Evolutionary conservation across 2,888 invertebrate species (phyloP), one percentile per base, ranked within the genome.

Genomic region (Biston betularia): DNA sequence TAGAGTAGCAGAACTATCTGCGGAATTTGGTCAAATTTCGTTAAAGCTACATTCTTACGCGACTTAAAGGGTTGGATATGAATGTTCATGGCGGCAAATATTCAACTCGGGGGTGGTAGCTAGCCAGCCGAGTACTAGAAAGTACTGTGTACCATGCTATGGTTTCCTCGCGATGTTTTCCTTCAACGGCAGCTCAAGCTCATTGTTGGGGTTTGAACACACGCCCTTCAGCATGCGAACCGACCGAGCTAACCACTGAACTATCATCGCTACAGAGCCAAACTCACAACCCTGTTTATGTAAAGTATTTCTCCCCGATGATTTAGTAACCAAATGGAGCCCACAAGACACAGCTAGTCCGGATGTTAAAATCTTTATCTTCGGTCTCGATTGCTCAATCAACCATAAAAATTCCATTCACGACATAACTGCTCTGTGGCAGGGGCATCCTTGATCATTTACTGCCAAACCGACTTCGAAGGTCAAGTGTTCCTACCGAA

Each of bases 1-100:
- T 52, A 34, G 35, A n/a, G n/a, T 14, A 35, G 7, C n/a, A 53
- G 63, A 67, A 69, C 63, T 65, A 65, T 70, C 57, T 46, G 34
- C 53, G 48, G 46, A 70, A 69, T 72, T 12, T 38, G 48, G 4
- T 6, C 50, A 42, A 56, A 60, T 50, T 65, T 55, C 64, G 8
- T 24, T 60, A 60, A 15, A 66, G 48, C 57, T n/a, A 38, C 49
- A 48, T 61, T 52, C 52, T 57, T 60, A 45, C 49, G 34, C 55
- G 55, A 49, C 8, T 15, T 12, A 14, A 35, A 42, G 6, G 24
- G 35, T 38, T 14, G n/a, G 4, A 40, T 33, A 46, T 46, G 12
- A 8, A 7, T 38, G 38, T 38, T 8, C 24, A 2, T 24, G 24
- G 24, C 3, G 24, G 3, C 24, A 2, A 3, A 24, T 24, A 2